These are phyloP conservation scores for Chromobotia macracanthus DNA, from an alignment of 2,797 vertebrate genomes.

Conservation along the genomic window DNA sequence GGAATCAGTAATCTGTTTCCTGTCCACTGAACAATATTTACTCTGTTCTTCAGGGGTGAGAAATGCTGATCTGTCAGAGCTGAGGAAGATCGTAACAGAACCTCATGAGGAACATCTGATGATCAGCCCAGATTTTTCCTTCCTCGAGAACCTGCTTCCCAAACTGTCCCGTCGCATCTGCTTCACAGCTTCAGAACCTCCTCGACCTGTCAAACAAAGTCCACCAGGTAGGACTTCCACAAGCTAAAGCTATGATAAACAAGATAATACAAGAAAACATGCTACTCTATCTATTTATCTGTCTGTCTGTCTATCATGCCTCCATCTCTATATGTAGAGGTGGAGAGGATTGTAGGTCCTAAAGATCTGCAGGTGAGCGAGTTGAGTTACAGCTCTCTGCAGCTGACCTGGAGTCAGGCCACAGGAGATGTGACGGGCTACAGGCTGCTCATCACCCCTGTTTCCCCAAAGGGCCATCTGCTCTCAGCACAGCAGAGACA, in stretches of 20 bases:
- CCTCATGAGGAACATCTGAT: conserved; percentile 83
- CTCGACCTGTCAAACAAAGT: conserved; percentile 72
- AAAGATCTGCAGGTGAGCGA: conserved; percentile 81
- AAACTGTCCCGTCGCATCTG: conserved; percentile 85
- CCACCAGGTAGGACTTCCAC: conserved; percentile 69
- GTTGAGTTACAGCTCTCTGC: conserved; percentile 79
- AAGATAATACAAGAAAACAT: no score
- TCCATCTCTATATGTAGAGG: conserved; percentile 63
- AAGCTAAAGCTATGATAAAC: neutral
- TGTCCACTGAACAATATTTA: neutral
- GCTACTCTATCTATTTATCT: neutral
- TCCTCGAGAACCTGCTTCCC: conserved; percentile 73
- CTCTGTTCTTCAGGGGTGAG: conserved; percentile 75
- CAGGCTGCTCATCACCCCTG: conserved; percentile 73
- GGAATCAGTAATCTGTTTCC: conserved; percentile 1
- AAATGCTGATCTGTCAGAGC: conserved; percentile 75
- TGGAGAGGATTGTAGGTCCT: conserved; percentile 76
- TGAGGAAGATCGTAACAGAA: conserved; percentile 80
- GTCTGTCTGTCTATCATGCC: neutral
- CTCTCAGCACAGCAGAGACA: conserved; percentile 69
- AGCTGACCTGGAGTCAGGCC: conserved; percentile 84
- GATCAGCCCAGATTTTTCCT: conserved; percentile 72
- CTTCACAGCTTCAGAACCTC: conserved; percentile 84
- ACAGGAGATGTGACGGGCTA: conserved; percentile 83
- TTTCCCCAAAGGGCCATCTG: conserved; percentile 67